A percentile compares a stretch with the other conserved stretches of the same genome.
These are phyloP conservation scores for Apomyelois bistriatella DNA, from an alignment of 2,888 invertebrate genomes.

Conservation along the genomic window DNA sequence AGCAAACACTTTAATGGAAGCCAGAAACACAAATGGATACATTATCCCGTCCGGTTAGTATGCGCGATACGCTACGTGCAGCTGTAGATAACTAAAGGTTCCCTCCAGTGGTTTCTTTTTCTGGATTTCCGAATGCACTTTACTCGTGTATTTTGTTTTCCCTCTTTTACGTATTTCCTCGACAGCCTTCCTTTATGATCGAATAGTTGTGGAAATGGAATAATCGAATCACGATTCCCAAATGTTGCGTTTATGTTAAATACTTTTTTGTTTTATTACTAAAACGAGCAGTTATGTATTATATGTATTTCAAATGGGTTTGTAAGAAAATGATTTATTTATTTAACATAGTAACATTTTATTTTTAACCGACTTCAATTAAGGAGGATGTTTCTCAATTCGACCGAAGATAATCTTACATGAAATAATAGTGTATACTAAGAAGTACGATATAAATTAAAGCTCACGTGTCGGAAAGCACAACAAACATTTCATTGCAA, in stretches of 20 bases:
- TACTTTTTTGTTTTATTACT: not conserved
- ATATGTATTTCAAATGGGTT: too few species aligned
- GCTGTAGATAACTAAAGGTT: conserved; percentile 14
- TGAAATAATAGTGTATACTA: too few species aligned
- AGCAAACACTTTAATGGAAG: conserved; percentile 1
- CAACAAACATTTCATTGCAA: conserved; percentile 3
- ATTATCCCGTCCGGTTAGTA: conserved; percentile 12
- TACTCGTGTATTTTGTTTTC: conserved; percentile 18
- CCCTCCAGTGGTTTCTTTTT: conserved; percentile 18
- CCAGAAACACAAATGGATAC: conserved; percentile 5
- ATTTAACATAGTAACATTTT: too few species aligned
- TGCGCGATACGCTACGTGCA: conserved; percentile 11
- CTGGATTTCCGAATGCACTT: conserved; percentile 24
- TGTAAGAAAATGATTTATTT: too few species aligned
- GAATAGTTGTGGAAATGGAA: conserved; percentile 9
- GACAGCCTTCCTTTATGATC: conserved; percentile 11
- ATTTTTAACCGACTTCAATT: too few species aligned
- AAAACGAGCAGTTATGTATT: too few species aligned
- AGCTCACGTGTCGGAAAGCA: not conserved
- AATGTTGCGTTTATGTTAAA: not conserved
- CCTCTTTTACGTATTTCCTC: conserved; percentile 18
- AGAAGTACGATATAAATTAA: not conserved
- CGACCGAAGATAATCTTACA: too few species aligned
- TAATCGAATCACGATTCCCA: conserved; percentile 2
- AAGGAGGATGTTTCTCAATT: too few species aligned